Conservation (phyloP, 2,888 invertebrate species). For the Phaonia tiefii region DNA sequence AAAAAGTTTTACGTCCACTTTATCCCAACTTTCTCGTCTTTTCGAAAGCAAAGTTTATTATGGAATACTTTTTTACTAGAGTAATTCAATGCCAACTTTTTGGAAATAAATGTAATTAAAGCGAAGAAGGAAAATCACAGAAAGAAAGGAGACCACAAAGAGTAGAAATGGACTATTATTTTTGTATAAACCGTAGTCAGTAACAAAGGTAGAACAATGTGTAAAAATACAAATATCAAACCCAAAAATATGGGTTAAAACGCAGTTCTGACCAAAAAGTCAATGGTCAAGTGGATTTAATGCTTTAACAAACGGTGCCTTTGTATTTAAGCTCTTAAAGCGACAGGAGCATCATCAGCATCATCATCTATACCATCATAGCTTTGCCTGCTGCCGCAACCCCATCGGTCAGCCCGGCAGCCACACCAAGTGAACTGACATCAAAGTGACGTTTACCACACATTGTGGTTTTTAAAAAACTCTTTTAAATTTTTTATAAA, state of each 20-base stretch:
- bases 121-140: constrained; percentile 13
- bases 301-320: background rate
- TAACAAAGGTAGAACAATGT: no score
- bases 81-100: constrained; percentile 58
- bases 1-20: constrained; percentile 40
- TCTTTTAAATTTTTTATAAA: constrained; percentile 41
- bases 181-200: no score
- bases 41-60: constrained; percentile 30
- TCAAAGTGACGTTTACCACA: constrained; percentile 65
- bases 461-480: constrained; percentile 59
- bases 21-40: background rate
- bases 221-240: no score
- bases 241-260: no score
- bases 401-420: constrained; percentile 31
- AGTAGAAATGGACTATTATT: background rate
- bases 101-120: constrained; percentile 37
- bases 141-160: constrained; percentile 2
- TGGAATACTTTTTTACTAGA: background rate
- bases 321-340: constrained; percentile 7
- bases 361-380: constrained; percentile 44
- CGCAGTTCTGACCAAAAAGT: no score
- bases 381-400: constrained; percentile 26
- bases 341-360: constrained; percentile 40
- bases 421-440: constrained; percentile 58
- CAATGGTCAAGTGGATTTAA: no score